Evolutionary conservation across 2,113 vertebrate genomes (phyloP).

Genomic region (Corythornis cristatus): DNA sequence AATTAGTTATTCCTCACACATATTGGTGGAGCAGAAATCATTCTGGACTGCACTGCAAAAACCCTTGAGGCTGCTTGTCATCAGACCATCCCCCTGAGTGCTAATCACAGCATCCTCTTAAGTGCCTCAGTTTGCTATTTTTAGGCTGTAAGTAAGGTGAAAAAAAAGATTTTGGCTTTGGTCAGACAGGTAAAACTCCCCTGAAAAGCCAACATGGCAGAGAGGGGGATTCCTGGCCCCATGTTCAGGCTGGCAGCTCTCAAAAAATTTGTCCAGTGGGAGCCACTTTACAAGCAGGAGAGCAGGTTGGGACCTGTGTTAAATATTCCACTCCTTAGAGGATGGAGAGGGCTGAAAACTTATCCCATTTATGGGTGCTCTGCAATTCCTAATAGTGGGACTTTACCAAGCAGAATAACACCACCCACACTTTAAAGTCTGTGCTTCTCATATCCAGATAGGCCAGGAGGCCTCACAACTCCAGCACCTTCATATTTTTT

Average conservation of each 20-base stretch:
- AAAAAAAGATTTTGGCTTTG: not conserved
- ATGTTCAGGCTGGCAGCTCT: not conserved
- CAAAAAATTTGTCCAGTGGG: not conserved
- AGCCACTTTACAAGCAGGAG: not conserved
- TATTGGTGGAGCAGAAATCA: not conserved
- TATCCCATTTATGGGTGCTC: not conserved
- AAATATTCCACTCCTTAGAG: not conserved
- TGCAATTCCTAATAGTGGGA: not conserved
- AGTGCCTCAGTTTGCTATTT: not conserved
- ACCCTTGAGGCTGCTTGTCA: not conserved
- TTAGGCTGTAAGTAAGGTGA: not conserved
- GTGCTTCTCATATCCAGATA: not conserved
- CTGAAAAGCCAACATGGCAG: not conserved
- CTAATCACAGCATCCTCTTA: conserved; percentile 16
- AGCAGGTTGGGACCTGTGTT: not conserved
- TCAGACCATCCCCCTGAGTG: not conserved
- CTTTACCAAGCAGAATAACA: not conserved
- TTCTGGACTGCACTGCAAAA: not conserved
- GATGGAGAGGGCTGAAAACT: not conserved
- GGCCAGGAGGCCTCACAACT: not conserved
- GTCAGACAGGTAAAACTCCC: not conserved
- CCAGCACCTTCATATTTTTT: not conserved
- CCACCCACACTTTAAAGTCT: not conserved
- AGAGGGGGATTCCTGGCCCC: not conserved
- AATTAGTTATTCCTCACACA: not conserved